phyloP scores from a whole-genome alignment of 2,113 vertebrate genomes.

The Puffinus mauretanicus region DNA sequence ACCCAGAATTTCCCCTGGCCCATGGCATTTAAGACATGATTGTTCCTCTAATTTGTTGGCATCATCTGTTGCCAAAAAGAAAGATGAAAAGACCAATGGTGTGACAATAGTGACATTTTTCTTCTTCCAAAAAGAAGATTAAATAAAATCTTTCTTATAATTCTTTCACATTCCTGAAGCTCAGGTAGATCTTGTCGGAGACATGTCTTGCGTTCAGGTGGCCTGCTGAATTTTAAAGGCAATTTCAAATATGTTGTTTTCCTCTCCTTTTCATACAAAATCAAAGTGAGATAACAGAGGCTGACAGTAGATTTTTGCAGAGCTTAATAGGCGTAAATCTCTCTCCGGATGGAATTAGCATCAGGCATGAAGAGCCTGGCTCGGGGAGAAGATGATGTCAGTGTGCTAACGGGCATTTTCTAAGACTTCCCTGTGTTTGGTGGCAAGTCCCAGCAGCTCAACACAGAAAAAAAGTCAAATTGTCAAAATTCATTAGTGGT shows the following conservation, averaged over 20 bases:
- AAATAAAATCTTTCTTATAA: not conserved
- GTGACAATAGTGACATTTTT: not conserved
- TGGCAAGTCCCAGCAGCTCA: conserved; percentile 35
- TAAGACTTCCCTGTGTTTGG: not conserved
- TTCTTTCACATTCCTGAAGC: not conserved
- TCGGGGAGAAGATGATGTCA: not conserved
- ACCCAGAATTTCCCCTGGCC: not conserved
- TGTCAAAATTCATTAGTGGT: conserved; percentile 44
- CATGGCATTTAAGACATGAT: not conserved
- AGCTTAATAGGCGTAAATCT: not conserved
- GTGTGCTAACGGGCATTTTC: not conserved
- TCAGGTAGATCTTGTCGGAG: not conserved
- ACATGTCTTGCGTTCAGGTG: not conserved
- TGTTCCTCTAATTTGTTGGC: not conserved
- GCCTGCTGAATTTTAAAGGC: not conserved
- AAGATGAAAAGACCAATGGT: not conserved
- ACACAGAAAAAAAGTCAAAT: not conserved
- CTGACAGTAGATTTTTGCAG: not conserved
- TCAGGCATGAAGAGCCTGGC: not conserved
- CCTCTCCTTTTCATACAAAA: not conserved
- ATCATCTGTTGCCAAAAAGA: not conserved
- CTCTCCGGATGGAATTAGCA: not conserved
- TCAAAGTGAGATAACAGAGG: not conserved
- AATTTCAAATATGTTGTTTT: not conserved
- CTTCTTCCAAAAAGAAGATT: not conserved